Percentiles rank a stretch among this genome's conserved stretches.
Conservation (phyloP, 2,888 invertebrate genomes). For the Leucania comma region DNA sequence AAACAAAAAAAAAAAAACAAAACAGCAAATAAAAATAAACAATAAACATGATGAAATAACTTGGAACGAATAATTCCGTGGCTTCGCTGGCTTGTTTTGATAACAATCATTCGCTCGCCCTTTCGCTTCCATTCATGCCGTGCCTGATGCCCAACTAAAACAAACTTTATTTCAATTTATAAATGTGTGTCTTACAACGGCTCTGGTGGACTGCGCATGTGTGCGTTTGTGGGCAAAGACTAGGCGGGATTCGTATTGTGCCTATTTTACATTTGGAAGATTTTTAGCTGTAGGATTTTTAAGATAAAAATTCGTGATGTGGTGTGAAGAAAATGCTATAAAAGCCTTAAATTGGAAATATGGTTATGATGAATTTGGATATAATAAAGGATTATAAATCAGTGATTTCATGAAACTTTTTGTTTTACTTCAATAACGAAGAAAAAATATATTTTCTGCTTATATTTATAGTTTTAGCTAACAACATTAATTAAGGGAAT, state of each 20-base stretch:
- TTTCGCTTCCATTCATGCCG: constrained; percentile 89
- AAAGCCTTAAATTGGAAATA: no score
- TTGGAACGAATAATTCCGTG: constrained; percentile 56
- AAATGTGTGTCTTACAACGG: constrained; percentile 82
- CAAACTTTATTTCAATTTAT: constrained; percentile 90
- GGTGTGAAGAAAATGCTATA: no score
- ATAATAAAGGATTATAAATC: no score
- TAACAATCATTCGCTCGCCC: constrained; percentile 80
- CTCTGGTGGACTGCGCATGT: constrained; percentile 79
- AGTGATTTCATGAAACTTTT: no score
- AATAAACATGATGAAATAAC: constrained; percentile 60
- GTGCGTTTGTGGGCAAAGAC: constrained; percentile 80
- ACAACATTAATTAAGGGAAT: no score
- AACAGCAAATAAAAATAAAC: constrained; percentile 53
- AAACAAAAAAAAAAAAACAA: constrained; percentile 19
- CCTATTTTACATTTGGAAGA: constrained; percentile 30
- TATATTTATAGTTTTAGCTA: no score
- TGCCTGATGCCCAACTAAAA: constrained; percentile 89
- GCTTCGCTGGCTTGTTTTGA: constrained; percentile 76
- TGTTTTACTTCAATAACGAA: no score
- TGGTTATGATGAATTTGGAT: no score
- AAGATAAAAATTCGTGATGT: not conserved
- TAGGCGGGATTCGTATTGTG: constrained; percentile 39
- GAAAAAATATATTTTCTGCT: no score
- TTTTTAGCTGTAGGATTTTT: not conserved